Percentiles rank a stretch among this genome's conserved stretches.
phyloP scores from a whole-genome alignment of 2,888 invertebrate genomes.

The Macropis europaea region DNA sequence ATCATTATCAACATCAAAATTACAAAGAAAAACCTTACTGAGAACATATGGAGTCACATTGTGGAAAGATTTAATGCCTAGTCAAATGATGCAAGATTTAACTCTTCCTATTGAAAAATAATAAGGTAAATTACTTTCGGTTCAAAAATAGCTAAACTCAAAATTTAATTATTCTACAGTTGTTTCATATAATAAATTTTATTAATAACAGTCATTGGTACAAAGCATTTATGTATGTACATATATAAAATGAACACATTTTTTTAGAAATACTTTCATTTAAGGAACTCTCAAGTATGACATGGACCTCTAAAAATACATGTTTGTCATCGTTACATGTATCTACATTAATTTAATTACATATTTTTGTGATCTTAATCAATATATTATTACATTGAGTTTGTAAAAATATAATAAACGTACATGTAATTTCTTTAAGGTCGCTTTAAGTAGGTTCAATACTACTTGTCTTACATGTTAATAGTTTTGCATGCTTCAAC shows the following conservation, averaged over 20 bases:
- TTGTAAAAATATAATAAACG: slow-evolving; percentile 1
- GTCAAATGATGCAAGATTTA: slow-evolving; percentile 33
- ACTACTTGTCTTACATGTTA: neutral
- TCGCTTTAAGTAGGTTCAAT: no score
- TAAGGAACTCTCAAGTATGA: slow-evolving; percentile 28
- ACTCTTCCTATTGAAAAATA: neutral
- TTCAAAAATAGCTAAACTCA: neutral
- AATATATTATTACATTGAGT: neutral
- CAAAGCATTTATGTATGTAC: slow-evolving; percentile 7
- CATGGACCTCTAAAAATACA: neutral
- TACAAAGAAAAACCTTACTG: slow-evolving; percentile 53
- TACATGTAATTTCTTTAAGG: no score
- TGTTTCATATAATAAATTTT: neutral
- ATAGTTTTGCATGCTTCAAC: neutral
- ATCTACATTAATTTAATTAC: neutral
- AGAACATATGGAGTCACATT: slow-evolving; percentile 48
- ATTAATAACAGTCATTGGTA: slow-evolving; percentile 18
- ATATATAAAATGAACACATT: slow-evolving; percentile 30
- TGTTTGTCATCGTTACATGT: slow-evolving; percentile 1
- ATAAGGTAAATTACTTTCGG: neutral
- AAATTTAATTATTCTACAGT: neutral
- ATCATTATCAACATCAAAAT: slow-evolving; percentile 56
- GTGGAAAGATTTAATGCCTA: slow-evolving; percentile 56
- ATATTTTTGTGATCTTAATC: neutral
- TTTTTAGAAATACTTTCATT: slow-evolving; percentile 14